A percentile compares a stretch with the other conserved stretches of the same genome.
Evolutionary conservation across 2,797 vertebrate genomes (phyloP).

Genomic region (Rhinophrynus dorsalis): DNA sequence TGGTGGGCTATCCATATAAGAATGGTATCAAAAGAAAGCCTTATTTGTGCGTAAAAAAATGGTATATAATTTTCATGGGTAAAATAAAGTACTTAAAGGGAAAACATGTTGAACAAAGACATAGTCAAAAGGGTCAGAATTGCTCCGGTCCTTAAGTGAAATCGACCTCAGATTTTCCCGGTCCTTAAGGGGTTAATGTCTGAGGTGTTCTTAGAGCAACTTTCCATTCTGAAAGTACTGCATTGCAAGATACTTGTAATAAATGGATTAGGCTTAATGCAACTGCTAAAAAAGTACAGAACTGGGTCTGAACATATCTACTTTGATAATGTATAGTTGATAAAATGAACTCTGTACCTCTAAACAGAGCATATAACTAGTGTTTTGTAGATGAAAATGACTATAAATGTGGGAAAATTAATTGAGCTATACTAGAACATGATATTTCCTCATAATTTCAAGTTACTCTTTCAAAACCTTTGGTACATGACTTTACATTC

Average conservation of each 20-base stretch:
- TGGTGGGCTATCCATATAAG: too few relatives aligned
- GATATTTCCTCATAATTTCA: too few relatives aligned
- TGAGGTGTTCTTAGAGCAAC: not conserved
- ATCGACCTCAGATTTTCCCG: too few relatives aligned
- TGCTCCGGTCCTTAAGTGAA: too few relatives aligned
- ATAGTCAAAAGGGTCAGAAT: too few relatives aligned
- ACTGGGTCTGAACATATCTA: not conserved
- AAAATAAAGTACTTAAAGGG: too few relatives aligned
- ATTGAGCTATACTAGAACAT: too few relatives aligned
- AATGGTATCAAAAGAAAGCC: too few relatives aligned
- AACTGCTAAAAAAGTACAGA: not conserved
- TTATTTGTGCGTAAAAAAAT: too few relatives aligned
- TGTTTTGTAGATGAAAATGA: not conserved
- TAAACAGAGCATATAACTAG: not conserved
- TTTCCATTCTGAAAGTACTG: not conserved
- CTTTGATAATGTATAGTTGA: not conserved
- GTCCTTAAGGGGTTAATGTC: too few relatives aligned
- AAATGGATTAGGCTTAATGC: not conserved
- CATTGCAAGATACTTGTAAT: not conserved
- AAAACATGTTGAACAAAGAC: too few relatives aligned
- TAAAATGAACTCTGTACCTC: not conserved
- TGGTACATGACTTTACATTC: conserved; percentile 20
- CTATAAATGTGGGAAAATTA: not conserved
- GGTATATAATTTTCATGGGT: too few relatives aligned
- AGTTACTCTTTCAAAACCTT: conserved; percentile 15